phyloP scores from a whole-genome alignment of 2,797 vertebrate genomes.

The Ibycter americanus region DNA sequence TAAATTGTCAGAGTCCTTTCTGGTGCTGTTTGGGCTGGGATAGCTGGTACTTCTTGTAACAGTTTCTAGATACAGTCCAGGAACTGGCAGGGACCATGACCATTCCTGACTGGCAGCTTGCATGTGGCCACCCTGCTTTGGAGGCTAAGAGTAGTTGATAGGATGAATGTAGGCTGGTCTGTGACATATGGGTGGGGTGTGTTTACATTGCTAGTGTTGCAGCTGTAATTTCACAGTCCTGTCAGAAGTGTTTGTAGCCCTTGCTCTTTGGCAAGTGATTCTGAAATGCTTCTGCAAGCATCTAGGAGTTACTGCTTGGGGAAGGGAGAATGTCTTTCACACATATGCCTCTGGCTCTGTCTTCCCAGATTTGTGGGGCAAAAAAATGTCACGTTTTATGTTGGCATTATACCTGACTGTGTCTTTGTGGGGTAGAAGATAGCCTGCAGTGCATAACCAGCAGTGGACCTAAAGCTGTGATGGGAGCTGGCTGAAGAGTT shows the following conservation, averaged over 20 bases:
- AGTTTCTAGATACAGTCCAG: background rate
- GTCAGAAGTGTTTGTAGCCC: background rate
- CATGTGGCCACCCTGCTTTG: background rate
- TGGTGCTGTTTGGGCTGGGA: background rate
- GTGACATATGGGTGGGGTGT: fast-evolving
- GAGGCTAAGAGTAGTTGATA: background rate
- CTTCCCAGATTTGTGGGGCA: background rate
- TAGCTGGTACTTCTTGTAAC: fast-evolving
- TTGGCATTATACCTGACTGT: background rate
- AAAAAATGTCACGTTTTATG: background rate
- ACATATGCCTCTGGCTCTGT: background rate
- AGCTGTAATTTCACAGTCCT: background rate
- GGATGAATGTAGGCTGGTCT: background rate
- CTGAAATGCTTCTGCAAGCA: background rate
- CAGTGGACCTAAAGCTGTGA: background rate
- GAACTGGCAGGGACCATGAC: background rate
- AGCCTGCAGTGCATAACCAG: background rate
- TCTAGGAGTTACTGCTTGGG: background rate
- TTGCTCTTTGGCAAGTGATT: background rate
- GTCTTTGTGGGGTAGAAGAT: background rate
- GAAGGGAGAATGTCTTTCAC: background rate
- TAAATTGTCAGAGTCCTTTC: background rate
- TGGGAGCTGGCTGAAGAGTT: background rate
- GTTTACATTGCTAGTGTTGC: background rate
- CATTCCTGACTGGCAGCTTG: background rate